A percentile compares a stretch with the other conserved stretches of the same genome.
Evolutionary conservation across 2,888 invertebrate species (phyloP).

Genomic region (Rugalucina vietnamica): DNA sequence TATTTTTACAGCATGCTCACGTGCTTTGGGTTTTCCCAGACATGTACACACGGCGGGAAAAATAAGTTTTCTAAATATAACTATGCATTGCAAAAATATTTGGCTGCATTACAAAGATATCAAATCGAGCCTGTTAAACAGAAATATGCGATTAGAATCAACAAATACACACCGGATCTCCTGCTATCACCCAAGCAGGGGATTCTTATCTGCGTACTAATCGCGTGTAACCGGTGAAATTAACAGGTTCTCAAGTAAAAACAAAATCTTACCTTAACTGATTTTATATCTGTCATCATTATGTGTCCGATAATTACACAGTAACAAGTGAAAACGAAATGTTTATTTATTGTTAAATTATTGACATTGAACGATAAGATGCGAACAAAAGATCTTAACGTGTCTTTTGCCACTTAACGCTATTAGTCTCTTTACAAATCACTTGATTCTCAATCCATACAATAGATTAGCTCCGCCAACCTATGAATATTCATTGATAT

Average conservation of each 20-base stretch:
- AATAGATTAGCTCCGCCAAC: conserved; percentile 56
- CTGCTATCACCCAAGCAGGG: not conserved
- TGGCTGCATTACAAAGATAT: not conserved
- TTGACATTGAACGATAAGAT: conserved; percentile 34
- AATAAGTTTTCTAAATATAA: conserved; percentile 1
- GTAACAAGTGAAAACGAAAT: not conserved
- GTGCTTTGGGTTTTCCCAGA: not conserved
- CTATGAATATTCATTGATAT: conserved; percentile 63
- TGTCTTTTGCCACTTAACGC: conserved; percentile 65
- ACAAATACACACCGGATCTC: not conserved
- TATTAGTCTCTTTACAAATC: conserved; percentile 64
- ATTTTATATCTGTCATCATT: not conserved
- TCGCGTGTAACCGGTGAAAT: conserved; percentile 14
- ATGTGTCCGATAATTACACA: not conserved
- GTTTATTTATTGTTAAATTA: conserved; percentile 21
- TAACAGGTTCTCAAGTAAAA: conserved; percentile 10
- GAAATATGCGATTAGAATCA: not conserved
- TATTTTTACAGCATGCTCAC: not conserved
- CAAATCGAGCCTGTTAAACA: not conserved
- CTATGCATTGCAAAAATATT: not conserved
- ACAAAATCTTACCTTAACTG: conserved; percentile 10
- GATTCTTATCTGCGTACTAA: conserved; percentile 8
- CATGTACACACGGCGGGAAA: not conserved
- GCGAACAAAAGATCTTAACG: conserved; percentile 62
- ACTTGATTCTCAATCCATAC: conserved; percentile 64